Evolutionary conservation across 2,113 vertebrate genomes (phyloP).

Genomic region (Panurus biarmicus): DNA sequence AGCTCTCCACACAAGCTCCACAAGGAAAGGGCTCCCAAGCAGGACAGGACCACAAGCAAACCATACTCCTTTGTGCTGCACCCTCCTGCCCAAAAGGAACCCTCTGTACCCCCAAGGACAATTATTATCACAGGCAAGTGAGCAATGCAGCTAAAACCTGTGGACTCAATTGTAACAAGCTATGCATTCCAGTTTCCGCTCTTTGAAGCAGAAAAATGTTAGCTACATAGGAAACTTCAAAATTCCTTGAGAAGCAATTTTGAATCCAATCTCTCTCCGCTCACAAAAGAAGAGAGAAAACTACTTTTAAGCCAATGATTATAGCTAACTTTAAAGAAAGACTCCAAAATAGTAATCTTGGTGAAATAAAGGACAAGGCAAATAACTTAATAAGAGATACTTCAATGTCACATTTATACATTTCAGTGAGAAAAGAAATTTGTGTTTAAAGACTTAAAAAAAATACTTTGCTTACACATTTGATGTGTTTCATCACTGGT

Average conservation of each 20-base stretch:
- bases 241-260: background rate
- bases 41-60: background rate
- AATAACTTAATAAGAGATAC: background rate
- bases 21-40: background rate
- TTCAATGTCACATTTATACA: background rate
- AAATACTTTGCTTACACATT: background rate
- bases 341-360: background rate
- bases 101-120: background rate
- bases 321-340: background rate
- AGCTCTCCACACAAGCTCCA: background rate
- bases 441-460: background rate
- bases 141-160: background rate
- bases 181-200: background rate
- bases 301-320: background rate
- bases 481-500: background rate
- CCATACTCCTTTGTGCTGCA: fast-evolving
- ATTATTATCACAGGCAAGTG: background rate
- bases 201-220: background rate
- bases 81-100: background rate
- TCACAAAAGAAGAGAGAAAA: background rate
- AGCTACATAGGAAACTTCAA: background rate
- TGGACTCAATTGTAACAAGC: background rate
- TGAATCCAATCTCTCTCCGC: background rate
- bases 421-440: background rate
- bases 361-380: background rate